Conservation (phyloP, 1,140 invertebrate species). For the Asbolus verrucosus region DNA sequence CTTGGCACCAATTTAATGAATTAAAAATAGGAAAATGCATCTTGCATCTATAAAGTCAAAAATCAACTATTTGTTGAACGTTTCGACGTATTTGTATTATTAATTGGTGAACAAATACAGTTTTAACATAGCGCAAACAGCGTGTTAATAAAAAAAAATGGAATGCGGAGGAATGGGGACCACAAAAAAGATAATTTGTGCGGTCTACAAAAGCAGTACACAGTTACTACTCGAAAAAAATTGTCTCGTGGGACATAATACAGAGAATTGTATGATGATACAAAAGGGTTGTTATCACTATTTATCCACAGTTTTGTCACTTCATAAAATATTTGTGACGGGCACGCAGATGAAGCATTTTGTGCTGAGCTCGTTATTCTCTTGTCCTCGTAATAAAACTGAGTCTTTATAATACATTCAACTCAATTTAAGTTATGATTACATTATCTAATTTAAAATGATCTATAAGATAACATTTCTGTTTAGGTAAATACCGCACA, state of each 20-base stretch:
- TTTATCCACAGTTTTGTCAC: constrained; percentile 15
- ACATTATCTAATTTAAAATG: constrained; percentile 22
- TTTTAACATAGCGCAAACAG: too few species aligned
- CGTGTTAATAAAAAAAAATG: too few species aligned
- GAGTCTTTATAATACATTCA: constrained; percentile 33
- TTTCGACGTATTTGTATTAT: too few species aligned
- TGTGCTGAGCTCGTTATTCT: background rate
- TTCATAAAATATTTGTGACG: background rate
- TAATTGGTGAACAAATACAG: too few species aligned
- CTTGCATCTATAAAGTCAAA: background rate
- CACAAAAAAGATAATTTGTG: too few species aligned
- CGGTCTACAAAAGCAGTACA: too few species aligned
- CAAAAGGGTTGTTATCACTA: too few species aligned
- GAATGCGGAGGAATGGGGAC: too few species aligned
- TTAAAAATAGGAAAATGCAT: constrained; percentile 27
- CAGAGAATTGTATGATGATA: too few species aligned
- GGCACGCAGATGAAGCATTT: background rate
- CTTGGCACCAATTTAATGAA: background rate
- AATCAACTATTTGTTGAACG: too few species aligned
- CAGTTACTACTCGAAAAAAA: too few species aligned
- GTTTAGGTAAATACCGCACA: constrained; percentile 5
- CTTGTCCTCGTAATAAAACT: constrained; percentile 10
- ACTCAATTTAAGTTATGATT: constrained; percentile 26
- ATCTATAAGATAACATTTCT: constrained; percentile 14
- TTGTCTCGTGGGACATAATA: too few species aligned